Evolutionary conservation across 2,888 invertebrate genomes (phyloP).

Genomic region (Unio delphinus): DNA sequence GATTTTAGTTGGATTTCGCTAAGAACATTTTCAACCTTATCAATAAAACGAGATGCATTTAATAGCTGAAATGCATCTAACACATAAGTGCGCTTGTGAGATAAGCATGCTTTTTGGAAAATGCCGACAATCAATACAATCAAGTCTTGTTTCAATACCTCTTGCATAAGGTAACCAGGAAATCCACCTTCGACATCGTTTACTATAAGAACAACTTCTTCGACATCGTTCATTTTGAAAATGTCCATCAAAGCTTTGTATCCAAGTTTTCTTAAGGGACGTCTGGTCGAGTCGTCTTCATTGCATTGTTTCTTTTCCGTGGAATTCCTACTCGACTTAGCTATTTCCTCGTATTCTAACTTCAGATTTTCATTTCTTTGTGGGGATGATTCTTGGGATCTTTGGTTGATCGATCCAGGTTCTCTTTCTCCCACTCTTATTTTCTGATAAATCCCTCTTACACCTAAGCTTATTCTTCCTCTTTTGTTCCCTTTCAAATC

Average conservation of each 20-base stretch:
- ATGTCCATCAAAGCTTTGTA: conserved; percentile 2
- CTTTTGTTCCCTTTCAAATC: neutral
- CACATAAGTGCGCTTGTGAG: conserved; percentile 3
- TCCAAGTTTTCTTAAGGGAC: neutral
- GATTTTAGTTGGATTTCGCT: no score
- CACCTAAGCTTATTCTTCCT: conserved; percentile 2
- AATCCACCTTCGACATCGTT: conserved; percentile 28
- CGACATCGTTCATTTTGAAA: conserved; percentile 1
- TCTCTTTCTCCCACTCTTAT: no score
- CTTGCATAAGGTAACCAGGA: conserved; percentile 15
- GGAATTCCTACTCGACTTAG: no score
- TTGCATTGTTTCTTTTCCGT: no score
- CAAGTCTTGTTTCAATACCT: conserved; percentile 11
- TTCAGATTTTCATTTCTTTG: no score
- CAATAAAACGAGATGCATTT: no score
- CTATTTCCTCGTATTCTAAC: no score
- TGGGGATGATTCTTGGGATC: no score
- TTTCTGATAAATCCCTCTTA: neutral
- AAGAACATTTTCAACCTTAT: no score
- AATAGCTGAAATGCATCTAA: conserved; percentile 19
- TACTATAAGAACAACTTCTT: conserved; percentile 21
- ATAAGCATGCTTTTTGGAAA: conserved; percentile 21
- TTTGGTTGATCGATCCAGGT: no score
- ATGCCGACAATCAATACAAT: conserved; percentile 15
- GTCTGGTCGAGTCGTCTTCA: no score